These are phyloP conservation scores for Pseudomyrmex flavicornis DNA, from an alignment of 1,140 invertebrate genomes.

Conservation along the genomic window DNA sequence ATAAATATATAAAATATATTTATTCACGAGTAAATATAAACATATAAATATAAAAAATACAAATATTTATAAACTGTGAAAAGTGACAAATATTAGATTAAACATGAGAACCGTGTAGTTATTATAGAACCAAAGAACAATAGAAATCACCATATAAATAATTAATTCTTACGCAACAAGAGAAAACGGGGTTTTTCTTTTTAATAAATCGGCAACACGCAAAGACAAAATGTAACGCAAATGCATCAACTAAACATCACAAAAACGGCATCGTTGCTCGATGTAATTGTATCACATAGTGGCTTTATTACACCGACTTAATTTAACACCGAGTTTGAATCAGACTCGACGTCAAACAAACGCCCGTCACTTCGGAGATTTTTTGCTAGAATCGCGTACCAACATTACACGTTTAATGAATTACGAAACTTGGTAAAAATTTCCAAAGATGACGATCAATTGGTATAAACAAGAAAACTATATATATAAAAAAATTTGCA, in stretches of 20 bases:
- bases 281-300: conserved; percentile 67
- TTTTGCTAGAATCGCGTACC: background rate
- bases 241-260: conserved; percentile 56
- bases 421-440: conserved; percentile 66
- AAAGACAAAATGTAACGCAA: conserved; percentile 35
- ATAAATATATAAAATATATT: too few species aligned
- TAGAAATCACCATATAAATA: too few species aligned
- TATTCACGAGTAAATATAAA: too few species aligned
- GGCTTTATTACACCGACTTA: conserved; percentile 62
- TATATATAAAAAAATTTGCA: too few species aligned
- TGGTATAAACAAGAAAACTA: conserved; percentile 59
- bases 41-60: too few species aligned
- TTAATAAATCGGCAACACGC: background rate
- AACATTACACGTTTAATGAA: conserved; percentile 61
- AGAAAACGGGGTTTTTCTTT: too few species aligned
- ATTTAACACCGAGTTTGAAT: conserved; percentile 69
- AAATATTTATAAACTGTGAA: too few species aligned
- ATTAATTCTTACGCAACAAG: background rate
- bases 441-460: conserved; percentile 61
- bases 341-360: conserved; percentile 56
- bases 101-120: too few species aligned
- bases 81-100: too few species aligned
- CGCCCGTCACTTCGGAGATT: background rate
- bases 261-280: conserved; percentile 45
- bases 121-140: too few species aligned